phyloP scores from a whole-genome alignment of 2,888 invertebrate genomes.

The Tanypteryx hageni region DNA sequence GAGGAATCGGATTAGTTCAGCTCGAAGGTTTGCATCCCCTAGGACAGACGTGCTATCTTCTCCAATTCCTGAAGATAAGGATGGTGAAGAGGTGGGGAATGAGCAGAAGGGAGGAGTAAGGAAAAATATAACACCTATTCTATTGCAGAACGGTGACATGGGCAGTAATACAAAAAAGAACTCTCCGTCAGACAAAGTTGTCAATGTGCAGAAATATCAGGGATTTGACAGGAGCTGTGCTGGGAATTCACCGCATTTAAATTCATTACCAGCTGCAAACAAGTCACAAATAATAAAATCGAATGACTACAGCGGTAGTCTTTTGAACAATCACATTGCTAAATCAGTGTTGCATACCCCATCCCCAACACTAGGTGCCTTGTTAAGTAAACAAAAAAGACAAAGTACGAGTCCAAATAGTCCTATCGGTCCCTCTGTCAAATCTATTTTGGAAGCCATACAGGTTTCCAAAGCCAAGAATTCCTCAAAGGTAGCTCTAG shows the following conservation, averaged over 20 bases:
- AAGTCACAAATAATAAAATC: neutral
- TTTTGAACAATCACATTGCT: conserved; percentile 23
- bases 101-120: neutral
- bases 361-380: conserved; percentile 47
- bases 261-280: neutral
- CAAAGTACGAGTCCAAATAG: conserved; percentile 38
- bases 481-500: conserved; percentile 58
- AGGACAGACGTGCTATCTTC: conserved; percentile 90
- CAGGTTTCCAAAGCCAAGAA: conserved; percentile 61
- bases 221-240: neutral
- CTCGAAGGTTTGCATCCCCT: conserved; percentile 85
- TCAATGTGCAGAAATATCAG: conserved; percentile 44
- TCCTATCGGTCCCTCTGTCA: conserved; percentile 31
- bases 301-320: neutral
- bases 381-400: conserved; percentile 42
- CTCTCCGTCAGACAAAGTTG: neutral
- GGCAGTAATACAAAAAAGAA: neutral
- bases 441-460: conserved; percentile 59
- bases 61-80: conserved; percentile 89
- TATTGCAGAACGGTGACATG: conserved; percentile 26
- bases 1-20: conserved; percentile 81
- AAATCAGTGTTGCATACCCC: conserved; percentile 34
- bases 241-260: neutral
- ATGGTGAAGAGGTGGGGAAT: conserved; percentile 82
- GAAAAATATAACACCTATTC: neutral